These are phyloP conservation scores for Enteromius unitaeniatus DNA, from an alignment of 2,797 vertebrate genomes.

Conservation along the genomic window DNA sequence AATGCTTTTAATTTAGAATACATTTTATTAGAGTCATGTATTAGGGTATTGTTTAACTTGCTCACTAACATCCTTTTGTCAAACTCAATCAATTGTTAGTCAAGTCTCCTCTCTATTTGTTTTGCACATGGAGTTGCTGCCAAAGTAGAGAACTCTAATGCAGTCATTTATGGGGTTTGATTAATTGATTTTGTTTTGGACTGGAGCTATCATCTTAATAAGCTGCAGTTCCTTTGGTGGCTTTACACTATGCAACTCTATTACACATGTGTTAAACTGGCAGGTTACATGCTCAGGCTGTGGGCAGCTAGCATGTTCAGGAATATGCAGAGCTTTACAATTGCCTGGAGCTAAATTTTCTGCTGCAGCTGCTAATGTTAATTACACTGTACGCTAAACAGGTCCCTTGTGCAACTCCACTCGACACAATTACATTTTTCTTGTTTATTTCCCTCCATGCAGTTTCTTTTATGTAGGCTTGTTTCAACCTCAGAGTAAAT, in stretches of 20 bases:
- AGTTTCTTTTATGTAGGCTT: neutral
- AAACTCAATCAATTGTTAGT: neutral
- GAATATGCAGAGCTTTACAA: neutral
- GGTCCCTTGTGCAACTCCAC: conserved; percentile 22
- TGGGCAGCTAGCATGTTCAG: conserved; percentile 13
- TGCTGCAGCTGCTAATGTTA: conserved; percentile 21
- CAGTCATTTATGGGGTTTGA: neutral
- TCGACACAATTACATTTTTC: neutral
- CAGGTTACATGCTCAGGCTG: conserved; percentile 11
- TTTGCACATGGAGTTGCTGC: neutral
- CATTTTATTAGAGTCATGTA: neutral
- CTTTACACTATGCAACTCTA: neutral
- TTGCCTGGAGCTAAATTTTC: neutral
- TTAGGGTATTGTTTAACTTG: neutral
- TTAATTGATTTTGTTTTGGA: neutral
- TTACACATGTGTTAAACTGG: neutral
- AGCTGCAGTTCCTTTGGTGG: neutral
- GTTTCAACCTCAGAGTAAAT: neutral
- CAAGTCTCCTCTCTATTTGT: neutral
- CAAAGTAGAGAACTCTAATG: neutral
- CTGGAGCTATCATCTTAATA: neutral
- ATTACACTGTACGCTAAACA: conserved; percentile 17
- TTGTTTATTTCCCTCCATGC: conserved; percentile 4
- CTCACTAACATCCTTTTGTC: neutral
- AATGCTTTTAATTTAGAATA: neutral